Conservation (phyloP, 2,888 invertebrate genomes). For the Augochlorella aurata region DNA sequence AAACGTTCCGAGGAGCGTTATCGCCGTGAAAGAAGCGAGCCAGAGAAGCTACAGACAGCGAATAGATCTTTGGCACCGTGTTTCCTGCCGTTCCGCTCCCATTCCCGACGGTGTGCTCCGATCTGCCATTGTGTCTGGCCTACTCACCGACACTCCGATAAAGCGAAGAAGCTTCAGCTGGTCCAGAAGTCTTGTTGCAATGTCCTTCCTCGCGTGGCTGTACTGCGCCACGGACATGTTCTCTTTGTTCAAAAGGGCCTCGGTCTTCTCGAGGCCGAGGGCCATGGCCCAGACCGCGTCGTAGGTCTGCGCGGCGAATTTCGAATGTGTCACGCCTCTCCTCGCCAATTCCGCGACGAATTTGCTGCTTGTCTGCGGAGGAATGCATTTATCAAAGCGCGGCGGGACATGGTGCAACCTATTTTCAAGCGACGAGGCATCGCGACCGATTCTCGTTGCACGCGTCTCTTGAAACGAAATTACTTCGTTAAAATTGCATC, state of each 20-base stretch:
- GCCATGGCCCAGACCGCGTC: constrained; percentile 97
- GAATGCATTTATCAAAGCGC: constrained; percentile 31
- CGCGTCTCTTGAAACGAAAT: too few species aligned
- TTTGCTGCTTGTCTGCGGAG: constrained; percentile 85
- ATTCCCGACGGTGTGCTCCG: background rate
- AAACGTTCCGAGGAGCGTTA: background rate
- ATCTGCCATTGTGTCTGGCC: background rate
- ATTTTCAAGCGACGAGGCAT: too few species aligned
- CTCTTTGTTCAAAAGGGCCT: constrained; percentile 83
- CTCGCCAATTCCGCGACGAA: constrained; percentile 85
- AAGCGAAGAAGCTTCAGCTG: constrained; percentile 90
- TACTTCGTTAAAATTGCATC: too few species aligned
- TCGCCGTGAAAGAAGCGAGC: background rate
- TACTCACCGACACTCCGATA: constrained; percentile 92
- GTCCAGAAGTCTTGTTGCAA: constrained; percentile 88
- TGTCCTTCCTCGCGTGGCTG: constrained; percentile 88
- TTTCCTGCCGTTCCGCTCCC: constrained; percentile 2
- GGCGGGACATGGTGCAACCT: too few species aligned
- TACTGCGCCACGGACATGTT: constrained; percentile 85
- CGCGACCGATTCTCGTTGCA: too few species aligned
- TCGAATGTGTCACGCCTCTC: constrained; percentile 84
- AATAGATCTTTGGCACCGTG: background rate
- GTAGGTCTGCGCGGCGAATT: constrained; percentile 91
- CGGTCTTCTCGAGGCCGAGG: constrained; percentile 87
- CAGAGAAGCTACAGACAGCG: background rate